Evolutionary conservation across 2,888 invertebrate species (phyloP).

Genomic region (Eurytoma adleriae): DNA sequence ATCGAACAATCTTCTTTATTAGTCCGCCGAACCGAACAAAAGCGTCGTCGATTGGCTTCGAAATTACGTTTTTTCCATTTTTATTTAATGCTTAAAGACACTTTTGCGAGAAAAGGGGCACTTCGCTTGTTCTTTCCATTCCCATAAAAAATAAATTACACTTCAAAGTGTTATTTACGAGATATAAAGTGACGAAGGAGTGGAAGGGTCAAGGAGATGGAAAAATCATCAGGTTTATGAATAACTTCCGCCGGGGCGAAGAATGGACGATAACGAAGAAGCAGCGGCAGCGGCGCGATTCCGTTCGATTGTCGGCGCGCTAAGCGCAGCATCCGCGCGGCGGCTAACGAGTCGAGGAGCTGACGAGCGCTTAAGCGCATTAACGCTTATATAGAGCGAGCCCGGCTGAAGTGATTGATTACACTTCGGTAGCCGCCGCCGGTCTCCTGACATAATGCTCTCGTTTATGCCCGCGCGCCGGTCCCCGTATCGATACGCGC

Average conservation of each 20-base stretch:
- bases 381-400: constrained; percentile 57
- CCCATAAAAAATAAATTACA: too few relatives aligned
- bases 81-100: too few relatives aligned
- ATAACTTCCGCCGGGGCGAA: constrained; percentile 40
- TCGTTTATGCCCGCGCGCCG: constrained; percentile 61
- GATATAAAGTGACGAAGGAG: too few relatives aligned
- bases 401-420: constrained; percentile 68
- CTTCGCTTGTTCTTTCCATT: too few relatives aligned
- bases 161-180: too few relatives aligned
- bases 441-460: constrained; percentile 68
- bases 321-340: constrained; percentile 18
- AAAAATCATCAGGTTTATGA: constrained; percentile 46
- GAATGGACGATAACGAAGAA: constrained; percentile 38
- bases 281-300: neutral
- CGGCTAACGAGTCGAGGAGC: constrained; percentile 51
- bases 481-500: constrained; percentile 69
- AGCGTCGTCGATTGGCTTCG: too few relatives aligned
- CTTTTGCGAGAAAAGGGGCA: too few relatives aligned
- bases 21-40: neutral
- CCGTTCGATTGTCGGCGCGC: constrained; percentile 23
- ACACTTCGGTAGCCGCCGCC: constrained; percentile 60
- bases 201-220: neutral
- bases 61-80: too few relatives aligned
- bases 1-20: constrained; percentile 40
- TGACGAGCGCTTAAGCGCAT: constrained; percentile 66